phyloP scores from a whole-genome alignment of 2,888 invertebrate species.

The Teinopalpus imperialis region DNA sequence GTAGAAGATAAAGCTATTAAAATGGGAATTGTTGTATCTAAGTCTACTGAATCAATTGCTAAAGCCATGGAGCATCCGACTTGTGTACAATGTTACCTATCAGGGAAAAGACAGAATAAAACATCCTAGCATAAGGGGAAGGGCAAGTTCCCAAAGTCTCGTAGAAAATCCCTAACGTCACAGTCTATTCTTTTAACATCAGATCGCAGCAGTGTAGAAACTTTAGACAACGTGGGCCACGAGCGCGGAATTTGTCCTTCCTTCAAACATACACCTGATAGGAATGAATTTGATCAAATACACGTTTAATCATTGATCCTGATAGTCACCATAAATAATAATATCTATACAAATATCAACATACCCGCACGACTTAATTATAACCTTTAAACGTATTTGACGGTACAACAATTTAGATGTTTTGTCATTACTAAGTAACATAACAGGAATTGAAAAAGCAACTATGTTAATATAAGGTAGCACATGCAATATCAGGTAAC shows the following conservation, averaged over 20 bases:
- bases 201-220: conserved; percentile 73
- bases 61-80: conserved; percentile 85
- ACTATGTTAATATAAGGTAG: conserved; percentile 1
- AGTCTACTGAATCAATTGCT: conserved; percentile 78
- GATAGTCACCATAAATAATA: too few species aligned
- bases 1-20: conserved; percentile 76
- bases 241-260: conserved; percentile 64
- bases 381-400: neutral
- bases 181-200: conserved; percentile 65
- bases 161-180: conserved; percentile 59
- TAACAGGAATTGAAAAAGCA: conserved; percentile 18
- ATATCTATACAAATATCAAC: neutral
- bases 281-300: conserved; percentile 77
- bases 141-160: conserved; percentile 83
- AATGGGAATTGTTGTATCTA: conserved; percentile 81
- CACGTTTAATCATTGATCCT: too few species aligned
- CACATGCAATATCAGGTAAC: neutral
- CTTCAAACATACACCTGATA: conserved; percentile 47
- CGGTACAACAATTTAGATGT: neutral
- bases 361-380: conserved; percentile 6
- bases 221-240: conserved; percentile 56
- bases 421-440: neutral
- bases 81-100: conserved; percentile 88
- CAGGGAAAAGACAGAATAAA: conserved; percentile 81
- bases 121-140: conserved; percentile 86